Evolutionary conservation across 2,888 invertebrate genomes (phyloP).

Genomic region (Drosophila ustulata): DNA sequence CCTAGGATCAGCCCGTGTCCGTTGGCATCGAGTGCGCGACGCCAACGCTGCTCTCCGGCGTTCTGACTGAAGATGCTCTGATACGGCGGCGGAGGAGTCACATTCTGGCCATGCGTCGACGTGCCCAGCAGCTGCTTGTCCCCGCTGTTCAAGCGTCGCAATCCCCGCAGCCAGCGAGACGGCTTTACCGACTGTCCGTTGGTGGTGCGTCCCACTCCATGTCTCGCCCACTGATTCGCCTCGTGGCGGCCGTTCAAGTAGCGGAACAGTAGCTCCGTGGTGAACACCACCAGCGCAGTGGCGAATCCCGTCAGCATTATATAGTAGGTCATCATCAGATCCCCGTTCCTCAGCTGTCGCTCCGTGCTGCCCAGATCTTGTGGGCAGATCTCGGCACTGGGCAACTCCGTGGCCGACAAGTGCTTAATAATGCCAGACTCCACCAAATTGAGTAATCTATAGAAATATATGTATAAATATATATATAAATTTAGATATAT

Average conservation of each 20-base stretch:
- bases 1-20: slow-evolving; percentile 64
- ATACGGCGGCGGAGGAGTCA: slow-evolving; percentile 88
- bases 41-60: slow-evolving; percentile 54
- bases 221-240: slow-evolving; percentile 71
- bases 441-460: slow-evolving; percentile 88
- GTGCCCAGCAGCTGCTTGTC: slow-evolving; percentile 57
- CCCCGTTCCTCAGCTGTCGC: slow-evolving; percentile 90
- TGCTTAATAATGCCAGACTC: slow-evolving; percentile 92
- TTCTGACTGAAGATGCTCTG: slow-evolving; percentile 85
- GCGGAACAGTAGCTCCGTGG: slow-evolving; percentile 87
- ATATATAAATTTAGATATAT: not conserved
- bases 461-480: not conserved
- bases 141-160: slow-evolving; percentile 46
- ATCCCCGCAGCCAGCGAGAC: slow-evolving; percentile 68
- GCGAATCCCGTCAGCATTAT: slow-evolving; percentile 90
- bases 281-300: slow-evolving; percentile 88
- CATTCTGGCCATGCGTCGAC: slow-evolving; percentile 62
- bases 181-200: slow-evolving; percentile 75
- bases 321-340: slow-evolving; percentile 92
- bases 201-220: slow-evolving; percentile 76
- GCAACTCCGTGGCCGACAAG: slow-evolving; percentile 88
- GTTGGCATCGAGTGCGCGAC: slow-evolving; percentile 41
- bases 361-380: slow-evolving; percentile 92
- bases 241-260: slow-evolving; percentile 76
- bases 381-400: slow-evolving; percentile 92